Evolutionary conservation across 2,888 invertebrate species (phyloP), one percentile per base, ranked within the genome.

Genomic region (Cephus rjabovi): DNA sequence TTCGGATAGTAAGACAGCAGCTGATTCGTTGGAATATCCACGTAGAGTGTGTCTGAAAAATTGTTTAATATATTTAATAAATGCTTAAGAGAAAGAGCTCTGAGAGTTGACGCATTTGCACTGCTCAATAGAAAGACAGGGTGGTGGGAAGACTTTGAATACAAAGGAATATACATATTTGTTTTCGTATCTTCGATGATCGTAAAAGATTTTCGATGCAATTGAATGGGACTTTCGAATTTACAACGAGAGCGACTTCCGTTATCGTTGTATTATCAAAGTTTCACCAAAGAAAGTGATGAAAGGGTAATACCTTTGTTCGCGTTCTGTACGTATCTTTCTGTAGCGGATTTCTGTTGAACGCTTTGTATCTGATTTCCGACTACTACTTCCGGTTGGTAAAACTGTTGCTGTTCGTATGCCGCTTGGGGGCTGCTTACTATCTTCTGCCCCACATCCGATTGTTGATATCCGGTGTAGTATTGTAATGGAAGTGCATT

Each of bases 21-120:
- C 70, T 90, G 89, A 75, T 84, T 85, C 86, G 86, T 87, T 4
- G 90, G 90, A 68, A 90, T 82, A 73, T 89, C 87, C 31, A 89
- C 80, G 82, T 89, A 90, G n/a, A 87, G 79, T 37, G 82, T 78
- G 35, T 85, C 90, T 91, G 79, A 23, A 79, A 81, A 77, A 11
- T 31, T 6, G 12, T 31, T 31, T 3, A 31, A 34, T 31, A 33
- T 23, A 9, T 56, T 23, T 56, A 56, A 15, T 9, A 56, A 56
- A 56, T 56, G 9, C 6, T 34, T 31, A 71, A 71, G 31, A 71
- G 12, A 71, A 34, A 71, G 71, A 71, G 31, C 23, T 23, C 9
- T 56, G 2, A 23, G 9, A 23, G 1, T 23, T 56, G 56, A 56
- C 23, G 23, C 56, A 56, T 23, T 23, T 23, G 9, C 23, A 56